These are phyloP conservation scores for Drosophila carrolli DNA, from an alignment of 1,140 invertebrate species.

Conservation along the genomic window DNA sequence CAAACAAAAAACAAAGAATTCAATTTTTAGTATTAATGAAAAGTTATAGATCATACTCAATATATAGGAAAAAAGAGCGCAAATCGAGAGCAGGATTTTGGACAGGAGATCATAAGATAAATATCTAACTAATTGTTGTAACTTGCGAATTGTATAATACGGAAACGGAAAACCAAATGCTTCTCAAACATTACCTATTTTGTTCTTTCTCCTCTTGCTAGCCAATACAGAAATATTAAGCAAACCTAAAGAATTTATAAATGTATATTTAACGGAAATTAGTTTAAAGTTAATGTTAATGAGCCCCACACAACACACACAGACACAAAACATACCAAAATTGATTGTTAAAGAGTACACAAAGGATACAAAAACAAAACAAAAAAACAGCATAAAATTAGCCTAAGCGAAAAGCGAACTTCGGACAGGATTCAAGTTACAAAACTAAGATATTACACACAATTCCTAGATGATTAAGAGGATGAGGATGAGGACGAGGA, in stretches of 20 bases:
- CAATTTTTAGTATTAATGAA: constrained; percentile 61
- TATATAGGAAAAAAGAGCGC: constrained; percentile 21
- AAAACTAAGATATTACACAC: constrained; percentile 40
- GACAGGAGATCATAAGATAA: constrained; percentile 1
- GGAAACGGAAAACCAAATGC: constrained; percentile 32
- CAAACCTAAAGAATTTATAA: constrained; percentile 52
- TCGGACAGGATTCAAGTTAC: constrained; percentile 46
- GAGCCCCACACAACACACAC: constrained; percentile 30
- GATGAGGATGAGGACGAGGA: constrained; percentile 26
- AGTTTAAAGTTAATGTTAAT: constrained; percentile 37
- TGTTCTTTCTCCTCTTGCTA: constrained; percentile 61
- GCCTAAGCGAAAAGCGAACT: constrained; percentile 14
- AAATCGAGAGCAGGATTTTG: constrained; percentile 11
- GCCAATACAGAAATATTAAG: constrained; percentile 51
- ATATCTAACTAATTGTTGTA: constrained; percentile 42
- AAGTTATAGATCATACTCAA: constrained; percentile 36
- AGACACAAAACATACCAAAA: constrained; percentile 71
- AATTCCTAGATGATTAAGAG: constrained; percentile 41
- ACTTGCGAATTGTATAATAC: constrained; percentile 22
- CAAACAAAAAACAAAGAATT: constrained; percentile 27
- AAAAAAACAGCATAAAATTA: not conserved
- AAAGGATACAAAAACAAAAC: constrained; percentile 22
- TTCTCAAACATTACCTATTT: constrained; percentile 39
- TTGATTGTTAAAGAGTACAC: constrained; percentile 56
- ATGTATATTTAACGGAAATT: constrained; percentile 32